These are phyloP conservation scores for Plebejus anna DNA, from an alignment of 2,888 invertebrate genomes.

Conservation along the genomic window DNA sequence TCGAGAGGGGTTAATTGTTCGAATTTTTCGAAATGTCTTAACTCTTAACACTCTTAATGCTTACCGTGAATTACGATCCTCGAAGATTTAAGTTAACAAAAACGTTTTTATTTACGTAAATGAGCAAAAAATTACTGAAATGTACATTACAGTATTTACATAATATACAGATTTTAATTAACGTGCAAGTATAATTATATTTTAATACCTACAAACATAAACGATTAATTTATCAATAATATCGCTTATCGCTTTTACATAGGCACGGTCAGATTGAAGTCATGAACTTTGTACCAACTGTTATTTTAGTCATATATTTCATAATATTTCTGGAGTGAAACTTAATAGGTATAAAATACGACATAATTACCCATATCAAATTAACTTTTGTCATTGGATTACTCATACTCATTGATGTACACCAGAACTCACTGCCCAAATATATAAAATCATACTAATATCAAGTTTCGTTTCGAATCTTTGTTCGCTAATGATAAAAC, in stretches of 20 bases:
- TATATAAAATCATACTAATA: not conserved
- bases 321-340: not conserved
- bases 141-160: not conserved
- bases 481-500: not conserved
- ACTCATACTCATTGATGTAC: not conserved
- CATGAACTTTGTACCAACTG: conserved; percentile 5
- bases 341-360: not conserved
- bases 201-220: not conserved
- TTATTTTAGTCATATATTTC: not conserved
- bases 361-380: not conserved
- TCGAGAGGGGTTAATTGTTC: not conserved
- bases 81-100: not conserved
- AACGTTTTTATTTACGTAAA: not conserved
- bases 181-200: not conserved
- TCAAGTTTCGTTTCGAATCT: not conserved
- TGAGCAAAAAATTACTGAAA: not conserved
- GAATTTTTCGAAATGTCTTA: not conserved
- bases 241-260: not conserved
- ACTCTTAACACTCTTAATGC: not conserved
- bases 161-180: not conserved
- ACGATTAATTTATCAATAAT: conserved; percentile 1
- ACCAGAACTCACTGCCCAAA: not conserved
- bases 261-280: conserved; percentile 6
- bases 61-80: not conserved
- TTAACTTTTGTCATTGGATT: not conserved